Percentiles rank a stretch among this genome's conserved stretches.
Evolutionary conservation across 2,888 invertebrate genomes (phyloP).

Genomic region (Uropetala carovei): DNA sequence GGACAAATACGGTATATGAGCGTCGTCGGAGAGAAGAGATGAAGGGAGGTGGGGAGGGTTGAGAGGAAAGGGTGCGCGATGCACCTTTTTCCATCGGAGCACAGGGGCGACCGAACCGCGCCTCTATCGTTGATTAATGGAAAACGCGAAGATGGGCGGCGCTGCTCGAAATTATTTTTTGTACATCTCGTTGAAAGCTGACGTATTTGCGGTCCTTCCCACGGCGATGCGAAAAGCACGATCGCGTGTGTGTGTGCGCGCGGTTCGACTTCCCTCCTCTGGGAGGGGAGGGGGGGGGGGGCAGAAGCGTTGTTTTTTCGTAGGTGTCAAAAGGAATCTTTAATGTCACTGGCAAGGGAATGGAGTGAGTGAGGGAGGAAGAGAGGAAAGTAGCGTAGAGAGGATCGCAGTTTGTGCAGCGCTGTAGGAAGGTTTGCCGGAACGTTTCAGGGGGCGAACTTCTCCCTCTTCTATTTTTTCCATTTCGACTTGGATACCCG

Average conservation of each 20-base stretch:
- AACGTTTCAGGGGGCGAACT: constrained; percentile 22
- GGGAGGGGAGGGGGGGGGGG: not conserved
- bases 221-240: not conserved
- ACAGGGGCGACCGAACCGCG: not conserved
- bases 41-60: not conserved
- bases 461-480: not conserved
- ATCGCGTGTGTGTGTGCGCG: not conserved
- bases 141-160: not conserved
- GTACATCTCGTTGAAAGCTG: not conserved
- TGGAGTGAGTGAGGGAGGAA: not conserved
- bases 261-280: not conserved
- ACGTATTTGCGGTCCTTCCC: not conserved
- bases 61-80: not conserved
- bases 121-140: not conserved
- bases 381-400: constrained; percentile 3
- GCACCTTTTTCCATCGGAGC: not conserved
- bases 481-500: not conserved
- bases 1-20: not conserved
- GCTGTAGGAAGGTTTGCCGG: constrained; percentile 5
- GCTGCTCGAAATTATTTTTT: not conserved
- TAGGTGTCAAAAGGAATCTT: constrained; percentile 53
- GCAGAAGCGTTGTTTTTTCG: not conserved
- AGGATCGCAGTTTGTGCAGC: not conserved
- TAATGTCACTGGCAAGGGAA: constrained; percentile 14
- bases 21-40: not conserved